Evolutionary conservation across 2,888 invertebrate species (phyloP), one percentile per base, ranked within the genome.

Genomic region (Lordiphosa fenestrarum): DNA sequence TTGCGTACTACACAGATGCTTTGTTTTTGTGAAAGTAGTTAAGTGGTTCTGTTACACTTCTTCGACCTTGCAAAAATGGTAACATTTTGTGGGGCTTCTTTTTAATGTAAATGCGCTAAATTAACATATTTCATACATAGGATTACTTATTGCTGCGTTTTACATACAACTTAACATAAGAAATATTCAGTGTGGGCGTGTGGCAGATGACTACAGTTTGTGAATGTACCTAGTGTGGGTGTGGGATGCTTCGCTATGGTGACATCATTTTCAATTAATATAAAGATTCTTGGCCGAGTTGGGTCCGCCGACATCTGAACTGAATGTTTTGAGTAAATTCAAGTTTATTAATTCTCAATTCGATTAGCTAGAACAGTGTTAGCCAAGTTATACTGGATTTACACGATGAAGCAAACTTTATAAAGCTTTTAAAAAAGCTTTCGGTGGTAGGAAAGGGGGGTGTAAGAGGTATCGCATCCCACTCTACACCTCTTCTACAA

Each of bases 131-230:
- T 23, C 35, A 35, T 15, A 44, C 33, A 53, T 37, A 49, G 66
- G 49, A 56, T 50, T 65, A 36, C 63, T 63, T 63, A 63, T 63
- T 57, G 63, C 63, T 63, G 66, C 30, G 30, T 30, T 47, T 46
- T 63, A 63, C 63, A 57, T 51, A 50, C 66, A 63, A 63, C 66
- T 63, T 65, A 63, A 63, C 37, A 51, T 65, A 66, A 63, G 10
- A 57, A 66, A 65, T 63, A 63, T 63, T 63, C 44, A 63, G 46
- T 51, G 49, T 64, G 15, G 23, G 25, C 13, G 30, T 30, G 15
- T 44, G 66, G 56, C 62, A 56, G 65, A 63, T 65, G 62, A 63
- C 62, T 63, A 63, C 66, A 65, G 64, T 65, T 65, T 44, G 6
- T 44, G 13, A 10, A 44, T 25, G 41, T 41, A 25, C 25, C 25